Evolutionary conservation across 1,140 invertebrate genomes (phyloP).

Genomic region (Anoplophora glabripennis): DNA sequence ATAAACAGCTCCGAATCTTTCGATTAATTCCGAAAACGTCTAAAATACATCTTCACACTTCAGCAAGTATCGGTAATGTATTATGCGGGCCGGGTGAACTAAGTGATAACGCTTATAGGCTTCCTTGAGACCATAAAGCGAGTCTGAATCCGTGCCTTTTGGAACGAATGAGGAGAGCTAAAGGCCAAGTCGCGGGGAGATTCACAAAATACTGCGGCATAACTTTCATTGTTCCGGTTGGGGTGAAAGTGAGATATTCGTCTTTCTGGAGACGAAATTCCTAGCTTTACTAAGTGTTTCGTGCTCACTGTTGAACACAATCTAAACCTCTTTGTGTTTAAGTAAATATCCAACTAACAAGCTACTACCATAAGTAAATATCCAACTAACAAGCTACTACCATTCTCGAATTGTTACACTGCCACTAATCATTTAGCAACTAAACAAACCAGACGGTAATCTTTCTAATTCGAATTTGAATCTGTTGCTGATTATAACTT

Average conservation of each 20-base stretch:
- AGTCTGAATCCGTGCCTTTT: constrained; percentile 34
- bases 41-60: constrained; percentile 39
- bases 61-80: constrained; percentile 39
- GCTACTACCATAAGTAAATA: too few species aligned
- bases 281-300: not conserved
- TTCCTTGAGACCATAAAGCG: constrained; percentile 40
- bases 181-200: constrained; percentile 27
- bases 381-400: too few species aligned
- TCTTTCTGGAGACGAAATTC: constrained; percentile 23
- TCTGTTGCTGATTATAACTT: too few species aligned
- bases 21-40: constrained; percentile 30
- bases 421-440: too few species aligned
- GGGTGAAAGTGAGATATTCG: constrained; percentile 39
- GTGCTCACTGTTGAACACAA: not conserved
- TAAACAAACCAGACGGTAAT: too few species aligned
- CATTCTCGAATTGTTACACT: too few species aligned
- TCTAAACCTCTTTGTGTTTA: too few species aligned
- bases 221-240: constrained; percentile 38
- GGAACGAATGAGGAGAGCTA: constrained; percentile 31
- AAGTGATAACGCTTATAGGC: constrained; percentile 38
- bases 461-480: too few species aligned
- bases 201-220: constrained; percentile 41
- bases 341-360: too few species aligned
- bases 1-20: constrained; percentile 14
- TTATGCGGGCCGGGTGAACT: constrained; percentile 26